These are phyloP conservation scores for Elegia similella DNA, from an alignment of 2,888 invertebrate species.

Conservation along the genomic window DNA sequence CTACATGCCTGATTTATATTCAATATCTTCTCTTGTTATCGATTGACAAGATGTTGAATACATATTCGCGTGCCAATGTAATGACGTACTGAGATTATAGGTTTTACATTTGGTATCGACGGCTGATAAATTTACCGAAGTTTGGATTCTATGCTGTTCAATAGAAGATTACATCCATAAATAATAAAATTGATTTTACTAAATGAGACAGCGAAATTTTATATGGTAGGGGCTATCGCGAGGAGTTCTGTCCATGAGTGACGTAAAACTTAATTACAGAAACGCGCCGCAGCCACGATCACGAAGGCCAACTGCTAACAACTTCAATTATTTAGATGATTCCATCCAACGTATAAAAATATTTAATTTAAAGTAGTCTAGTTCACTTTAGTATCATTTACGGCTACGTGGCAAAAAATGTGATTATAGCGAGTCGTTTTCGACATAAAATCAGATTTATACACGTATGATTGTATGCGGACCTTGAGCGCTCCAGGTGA, in stretches of 20 bases:
- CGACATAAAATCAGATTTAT: constrained; percentile 73
- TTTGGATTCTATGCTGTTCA: neutral
- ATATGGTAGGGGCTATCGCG: constrained; percentile 70
- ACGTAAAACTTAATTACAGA: constrained; percentile 80
- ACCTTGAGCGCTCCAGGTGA: constrained; percentile 76
- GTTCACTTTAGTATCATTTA: constrained; percentile 57
- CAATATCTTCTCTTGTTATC: constrained; percentile 7
- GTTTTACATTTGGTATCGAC: constrained; percentile 1
- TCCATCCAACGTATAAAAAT: constrained; percentile 52
- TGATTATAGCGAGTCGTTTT: constrained; percentile 65
- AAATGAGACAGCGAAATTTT: constrained; percentile 67
- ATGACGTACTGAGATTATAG: constrained; percentile 2
- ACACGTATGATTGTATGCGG: constrained; percentile 77
- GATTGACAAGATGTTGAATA: constrained; percentile 9
- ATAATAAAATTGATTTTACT: constrained; percentile 33
- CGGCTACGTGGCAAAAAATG: constrained; percentile 57
- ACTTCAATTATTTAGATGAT: constrained; percentile 71
- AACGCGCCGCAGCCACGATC: constrained; percentile 64
- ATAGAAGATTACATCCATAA: neutral
- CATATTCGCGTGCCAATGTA: constrained; percentile 9
- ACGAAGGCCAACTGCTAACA: constrained; percentile 70
- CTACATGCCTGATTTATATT: constrained; percentile 3
- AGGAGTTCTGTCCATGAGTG: constrained; percentile 73
- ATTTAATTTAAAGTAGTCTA: constrained; percentile 58
- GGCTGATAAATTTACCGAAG: neutral